phyloP scores from a whole-genome alignment of 2,113 vertebrate genomes.

The Pelmatolapia mariae region DNA sequence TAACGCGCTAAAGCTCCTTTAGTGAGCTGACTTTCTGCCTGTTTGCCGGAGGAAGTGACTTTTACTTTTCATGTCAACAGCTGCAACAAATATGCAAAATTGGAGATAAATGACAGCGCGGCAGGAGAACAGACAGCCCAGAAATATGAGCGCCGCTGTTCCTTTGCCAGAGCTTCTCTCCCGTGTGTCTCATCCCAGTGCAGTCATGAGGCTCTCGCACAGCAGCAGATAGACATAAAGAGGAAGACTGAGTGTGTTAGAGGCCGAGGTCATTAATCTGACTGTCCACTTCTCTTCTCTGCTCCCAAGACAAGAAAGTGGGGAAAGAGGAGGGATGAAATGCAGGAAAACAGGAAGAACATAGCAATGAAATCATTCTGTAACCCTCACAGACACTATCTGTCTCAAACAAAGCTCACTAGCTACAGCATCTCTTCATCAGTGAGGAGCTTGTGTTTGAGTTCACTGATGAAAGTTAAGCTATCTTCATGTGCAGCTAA shows the following conservation, averaged over 20 bases:
- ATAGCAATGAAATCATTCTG: neutral
- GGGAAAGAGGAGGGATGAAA: neutral
- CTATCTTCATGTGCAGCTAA: neutral
- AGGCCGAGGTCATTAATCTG: conserved; percentile 48
- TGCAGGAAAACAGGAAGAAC: neutral
- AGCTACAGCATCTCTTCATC: neutral
- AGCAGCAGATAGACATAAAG: neutral
- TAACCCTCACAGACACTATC: neutral
- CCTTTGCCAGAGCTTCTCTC: neutral
- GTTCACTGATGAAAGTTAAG: neutral
- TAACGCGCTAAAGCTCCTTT: neutral
- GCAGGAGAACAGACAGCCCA: neutral
- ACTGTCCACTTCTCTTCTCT: conserved; percentile 26
- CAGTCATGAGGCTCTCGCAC: neutral
- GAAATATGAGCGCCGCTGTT: neutral
- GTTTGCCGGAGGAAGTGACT: neutral
- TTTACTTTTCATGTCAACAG: neutral
- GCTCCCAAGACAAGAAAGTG: neutral
- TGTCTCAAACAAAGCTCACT: neutral
- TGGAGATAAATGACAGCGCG: conserved; percentile 5
- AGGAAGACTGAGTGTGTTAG: conserved; percentile 27
- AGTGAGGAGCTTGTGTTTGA: neutral
- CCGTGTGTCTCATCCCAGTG: neutral
- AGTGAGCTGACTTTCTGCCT: neutral
- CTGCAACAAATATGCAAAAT: neutral